Conservation (phyloP, 2,888 invertebrate genomes). For the Latrodectus elegans region DNA sequence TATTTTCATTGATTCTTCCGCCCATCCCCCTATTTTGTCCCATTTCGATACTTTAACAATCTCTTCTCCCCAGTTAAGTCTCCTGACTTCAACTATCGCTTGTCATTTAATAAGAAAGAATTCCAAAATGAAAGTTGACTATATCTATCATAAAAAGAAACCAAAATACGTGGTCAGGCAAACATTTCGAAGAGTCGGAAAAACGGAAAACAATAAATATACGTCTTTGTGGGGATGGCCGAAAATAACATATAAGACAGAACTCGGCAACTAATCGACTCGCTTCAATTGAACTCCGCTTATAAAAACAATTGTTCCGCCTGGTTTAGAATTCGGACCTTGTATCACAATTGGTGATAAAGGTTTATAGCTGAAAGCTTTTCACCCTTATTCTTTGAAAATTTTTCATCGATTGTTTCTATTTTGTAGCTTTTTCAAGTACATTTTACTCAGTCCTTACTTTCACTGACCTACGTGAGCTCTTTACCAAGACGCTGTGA, state of each 20-base stretch:
- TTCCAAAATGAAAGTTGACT: constrained; percentile 17
- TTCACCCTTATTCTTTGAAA: constrained; percentile 54
- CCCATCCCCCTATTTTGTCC: no score
- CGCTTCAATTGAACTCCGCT: constrained; percentile 44
- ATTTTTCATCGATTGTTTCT: constrained; percentile 66
- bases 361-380: constrained; percentile 68
- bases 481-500: constrained; percentile 45
- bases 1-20: no score
- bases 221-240: constrained; percentile 37
- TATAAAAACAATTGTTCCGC: constrained; percentile 57
- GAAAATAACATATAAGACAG: constrained; percentile 49
- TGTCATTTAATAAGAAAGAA: constrained; percentile 47
- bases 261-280: constrained; percentile 59
- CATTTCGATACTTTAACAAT: no score
- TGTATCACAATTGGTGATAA: constrained; percentile 65
- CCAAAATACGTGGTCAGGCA: constrained; percentile 26
- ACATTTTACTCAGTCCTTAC: constrained; percentile 63
- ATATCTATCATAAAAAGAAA: constrained; percentile 38
- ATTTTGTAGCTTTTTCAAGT: constrained; percentile 66
- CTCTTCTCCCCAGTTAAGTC: no score
- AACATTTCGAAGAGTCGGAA: constrained; percentile 37
- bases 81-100: constrained; percentile 7
- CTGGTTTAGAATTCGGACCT: constrained; percentile 61
- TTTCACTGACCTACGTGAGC: constrained; percentile 60
- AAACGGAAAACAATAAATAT: constrained; percentile 48